Evolutionary conservation across 1,140 invertebrate species (phyloP).

Genomic region (Ylistrum balloti): DNA sequence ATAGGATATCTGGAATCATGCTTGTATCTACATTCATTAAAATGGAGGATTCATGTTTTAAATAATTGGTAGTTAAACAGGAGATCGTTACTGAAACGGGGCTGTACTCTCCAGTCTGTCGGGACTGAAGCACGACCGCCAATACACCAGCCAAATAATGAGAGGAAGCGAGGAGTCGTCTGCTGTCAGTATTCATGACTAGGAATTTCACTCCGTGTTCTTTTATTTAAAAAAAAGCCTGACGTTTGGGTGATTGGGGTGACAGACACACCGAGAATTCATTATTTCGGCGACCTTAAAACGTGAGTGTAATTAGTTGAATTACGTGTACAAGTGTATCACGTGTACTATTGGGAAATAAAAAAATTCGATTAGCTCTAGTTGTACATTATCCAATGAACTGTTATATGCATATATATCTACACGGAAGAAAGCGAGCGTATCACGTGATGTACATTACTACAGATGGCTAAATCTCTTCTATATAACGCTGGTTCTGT

Average conservation of each 20-base stretch:
- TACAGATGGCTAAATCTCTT: no score
- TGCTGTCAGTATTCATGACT: neutral
- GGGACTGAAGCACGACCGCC: neutral
- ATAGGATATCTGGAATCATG: neutral
- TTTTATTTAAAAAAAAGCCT: neutral
- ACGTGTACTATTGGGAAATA: neutral
- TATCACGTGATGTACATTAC: no score
- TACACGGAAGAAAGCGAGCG: no score
- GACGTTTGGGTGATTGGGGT: neutral
- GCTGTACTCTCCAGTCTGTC: neutral
- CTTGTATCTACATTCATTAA: no score
- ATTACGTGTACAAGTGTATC: no score
- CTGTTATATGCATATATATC: no score
- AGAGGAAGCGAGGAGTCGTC: neutral
- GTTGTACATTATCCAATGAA: neutral
- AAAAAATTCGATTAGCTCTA: neutral
- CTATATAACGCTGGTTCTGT: no score
- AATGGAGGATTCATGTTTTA: no score
- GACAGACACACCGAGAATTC: neutral
- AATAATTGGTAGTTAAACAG: constrained; percentile 23
- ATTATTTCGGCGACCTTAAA: neutral
- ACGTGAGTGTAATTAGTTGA: neutral
- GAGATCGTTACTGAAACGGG: neutral
- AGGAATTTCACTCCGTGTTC: neutral
- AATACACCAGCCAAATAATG: neutral